Conservation (phyloP, 2,888 invertebrate species). For the Drosophila incognita region DNA sequence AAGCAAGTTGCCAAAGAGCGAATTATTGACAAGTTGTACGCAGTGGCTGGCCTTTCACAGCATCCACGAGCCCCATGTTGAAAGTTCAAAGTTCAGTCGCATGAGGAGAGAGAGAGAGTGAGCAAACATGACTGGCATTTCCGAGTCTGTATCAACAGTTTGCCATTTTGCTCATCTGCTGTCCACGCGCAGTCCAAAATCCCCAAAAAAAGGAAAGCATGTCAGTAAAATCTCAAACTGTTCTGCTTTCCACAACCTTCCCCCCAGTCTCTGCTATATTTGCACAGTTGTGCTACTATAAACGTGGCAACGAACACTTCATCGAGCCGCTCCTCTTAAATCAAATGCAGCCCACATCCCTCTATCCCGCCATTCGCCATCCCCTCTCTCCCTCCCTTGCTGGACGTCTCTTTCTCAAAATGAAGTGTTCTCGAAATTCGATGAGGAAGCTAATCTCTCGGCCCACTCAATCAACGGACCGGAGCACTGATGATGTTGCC, state of each 20-base stretch:
- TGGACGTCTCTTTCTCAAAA: constrained; percentile 18
- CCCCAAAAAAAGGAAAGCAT: constrained; percentile 40
- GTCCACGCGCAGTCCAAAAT: constrained; percentile 43
- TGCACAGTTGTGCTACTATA: constrained; percentile 48
- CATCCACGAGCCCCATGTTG: constrained; percentile 18
- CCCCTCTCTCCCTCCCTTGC: not conserved
- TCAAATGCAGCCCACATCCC: constrained; percentile 49
- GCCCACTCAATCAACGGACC: constrained; percentile 42
- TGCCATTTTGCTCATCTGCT: constrained; percentile 54
- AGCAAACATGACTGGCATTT: constrained; percentile 62
- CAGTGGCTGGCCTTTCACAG: not conserved
- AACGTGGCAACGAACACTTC: constrained; percentile 49
- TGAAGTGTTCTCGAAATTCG: constrained; percentile 70
- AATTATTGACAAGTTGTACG: not conserved
- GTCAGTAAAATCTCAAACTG: constrained; percentile 34
- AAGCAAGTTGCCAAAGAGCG: constrained; percentile 10
- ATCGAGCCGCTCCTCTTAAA: constrained; percentile 59
- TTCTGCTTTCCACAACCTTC: not conserved
- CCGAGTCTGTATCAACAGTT: constrained; percentile 71
- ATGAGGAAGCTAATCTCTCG: constrained; percentile 68
- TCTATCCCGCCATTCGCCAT: not conserved
- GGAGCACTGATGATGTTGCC: constrained; percentile 7
- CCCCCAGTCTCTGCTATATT: constrained; percentile 24
- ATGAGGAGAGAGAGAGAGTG: constrained; percentile 40
- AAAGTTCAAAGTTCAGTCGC: constrained; percentile 74